Conservation (phyloP, 2,888 invertebrate species). For the Branchipolynoe longqiensis region DNA sequence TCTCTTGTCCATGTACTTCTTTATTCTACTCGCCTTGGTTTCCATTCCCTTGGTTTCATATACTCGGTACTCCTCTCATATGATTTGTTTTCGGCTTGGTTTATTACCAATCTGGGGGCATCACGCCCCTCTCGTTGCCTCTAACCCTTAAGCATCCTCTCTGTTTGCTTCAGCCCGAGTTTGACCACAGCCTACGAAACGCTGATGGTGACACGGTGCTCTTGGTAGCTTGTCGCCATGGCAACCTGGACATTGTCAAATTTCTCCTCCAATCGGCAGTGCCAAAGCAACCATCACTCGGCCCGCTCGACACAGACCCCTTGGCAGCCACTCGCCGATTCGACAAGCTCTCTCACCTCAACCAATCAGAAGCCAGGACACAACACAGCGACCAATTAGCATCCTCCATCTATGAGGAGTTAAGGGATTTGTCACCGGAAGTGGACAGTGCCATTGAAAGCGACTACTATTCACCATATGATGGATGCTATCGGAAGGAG, state of each 20-base stretch:
- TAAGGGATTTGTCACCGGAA: not conserved
- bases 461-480: not conserved
- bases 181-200: conserved; percentile 78
- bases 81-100: too few relatives aligned
- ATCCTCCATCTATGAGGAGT: not conserved
- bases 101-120: too few relatives aligned
- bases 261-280: conserved; percentile 76
- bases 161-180: conserved; percentile 72
- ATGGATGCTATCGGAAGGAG: too few relatives aligned
- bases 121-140: too few relatives aligned
- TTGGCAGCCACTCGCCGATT: not conserved
- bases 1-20: too few relatives aligned
- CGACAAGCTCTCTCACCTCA: not conserved
- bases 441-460: conserved; percentile 13
- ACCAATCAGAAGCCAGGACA: not conserved
- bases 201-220: conserved; percentile 76
- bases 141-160: not conserved
- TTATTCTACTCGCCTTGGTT: too few relatives aligned
- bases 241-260: conserved; percentile 70
- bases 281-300: not conserved
- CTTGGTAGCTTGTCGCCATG: conserved; percentile 75
- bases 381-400: not conserved
- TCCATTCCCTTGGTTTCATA: too few relatives aligned
- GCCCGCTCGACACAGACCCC: not conserved
- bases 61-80: too few relatives aligned